Conservation (phyloP, 2,797 vertebrate genomes). For the Oryzias sinensis region DNA sequence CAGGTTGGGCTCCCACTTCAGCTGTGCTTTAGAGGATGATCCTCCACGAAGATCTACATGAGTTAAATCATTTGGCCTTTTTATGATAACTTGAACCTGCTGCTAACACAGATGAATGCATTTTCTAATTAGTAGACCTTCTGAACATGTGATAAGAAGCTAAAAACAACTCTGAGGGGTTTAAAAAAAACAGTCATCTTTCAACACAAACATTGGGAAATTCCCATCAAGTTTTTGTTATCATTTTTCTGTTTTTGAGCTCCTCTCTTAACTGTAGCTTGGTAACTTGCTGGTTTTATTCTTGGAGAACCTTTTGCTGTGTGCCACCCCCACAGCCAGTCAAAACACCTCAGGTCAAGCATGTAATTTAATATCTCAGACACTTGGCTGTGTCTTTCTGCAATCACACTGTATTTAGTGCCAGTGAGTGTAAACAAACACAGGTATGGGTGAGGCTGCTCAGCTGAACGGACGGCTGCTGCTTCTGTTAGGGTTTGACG, state of each 20-base stretch:
- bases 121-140: background rate
- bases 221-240: constrained; percentile 2
- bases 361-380: constrained; percentile 61
- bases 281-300: constrained; percentile 43
- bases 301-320: constrained; percentile 13
- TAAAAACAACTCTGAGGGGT: constrained; percentile 5
- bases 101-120: background rate
- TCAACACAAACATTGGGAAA: constrained; percentile 17
- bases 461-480: constrained; percentile 35
- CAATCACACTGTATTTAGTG: constrained; percentile 65
- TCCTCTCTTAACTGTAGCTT: constrained; percentile 30
- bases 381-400: constrained; percentile 48
- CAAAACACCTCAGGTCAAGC: constrained; percentile 55
- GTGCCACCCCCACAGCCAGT: constrained; percentile 33
- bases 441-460: constrained; percentile 61
- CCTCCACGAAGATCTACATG: background rate
- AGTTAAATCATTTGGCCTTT: too few relatives aligned
- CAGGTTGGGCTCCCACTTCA: background rate
- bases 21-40: background rate
- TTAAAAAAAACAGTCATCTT: constrained; percentile 7
- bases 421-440: constrained; percentile 68
- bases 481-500: constrained; percentile 32
- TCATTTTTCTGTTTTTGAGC: constrained; percentile 6
- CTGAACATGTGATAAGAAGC: background rate
- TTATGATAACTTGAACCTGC: background rate